phyloP scores from a whole-genome alignment of 2,797 vertebrate genomes.

The Limnodromus scolopaceus region DNA sequence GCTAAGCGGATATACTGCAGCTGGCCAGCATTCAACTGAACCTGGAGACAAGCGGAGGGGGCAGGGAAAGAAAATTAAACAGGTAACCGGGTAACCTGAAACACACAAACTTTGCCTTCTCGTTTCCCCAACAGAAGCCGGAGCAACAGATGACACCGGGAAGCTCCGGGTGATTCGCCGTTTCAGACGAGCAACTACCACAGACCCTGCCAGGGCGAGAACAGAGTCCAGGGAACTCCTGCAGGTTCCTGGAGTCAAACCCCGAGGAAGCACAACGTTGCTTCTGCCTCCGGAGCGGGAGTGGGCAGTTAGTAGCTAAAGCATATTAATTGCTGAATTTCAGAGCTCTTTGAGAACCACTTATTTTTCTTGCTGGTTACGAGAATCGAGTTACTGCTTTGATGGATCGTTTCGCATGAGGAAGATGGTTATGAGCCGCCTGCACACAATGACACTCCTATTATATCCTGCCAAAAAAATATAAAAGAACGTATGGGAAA shows the following conservation, averaged over 20 bases:
- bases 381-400: not conserved
- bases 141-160: not conserved
- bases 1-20: constrained; percentile 98
- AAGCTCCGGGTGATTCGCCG: not conserved
- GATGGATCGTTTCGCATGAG: not conserved
- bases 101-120: constrained; percentile 4
- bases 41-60: constrained; percentile 76
- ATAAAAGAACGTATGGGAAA: not conserved
- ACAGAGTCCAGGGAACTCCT: not conserved
- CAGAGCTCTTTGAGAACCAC: not conserved
- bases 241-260: not conserved
- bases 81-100: constrained; percentile 1
- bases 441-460: not conserved
- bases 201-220: not conserved
- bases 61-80: constrained; percentile 50
- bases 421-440: not conserved
- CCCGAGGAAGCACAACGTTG: not conserved
- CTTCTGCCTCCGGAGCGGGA: not conserved
- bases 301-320: constrained; percentile 5
- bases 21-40: constrained; percentile 95
- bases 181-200: not conserved
- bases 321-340: not conserved
- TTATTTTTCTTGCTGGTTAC: not conserved
- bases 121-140: not conserved
- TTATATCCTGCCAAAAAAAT: not conserved